Conservation (phyloP, 2,797 vertebrate species). For the Bovichtus diacanthus region DNA sequence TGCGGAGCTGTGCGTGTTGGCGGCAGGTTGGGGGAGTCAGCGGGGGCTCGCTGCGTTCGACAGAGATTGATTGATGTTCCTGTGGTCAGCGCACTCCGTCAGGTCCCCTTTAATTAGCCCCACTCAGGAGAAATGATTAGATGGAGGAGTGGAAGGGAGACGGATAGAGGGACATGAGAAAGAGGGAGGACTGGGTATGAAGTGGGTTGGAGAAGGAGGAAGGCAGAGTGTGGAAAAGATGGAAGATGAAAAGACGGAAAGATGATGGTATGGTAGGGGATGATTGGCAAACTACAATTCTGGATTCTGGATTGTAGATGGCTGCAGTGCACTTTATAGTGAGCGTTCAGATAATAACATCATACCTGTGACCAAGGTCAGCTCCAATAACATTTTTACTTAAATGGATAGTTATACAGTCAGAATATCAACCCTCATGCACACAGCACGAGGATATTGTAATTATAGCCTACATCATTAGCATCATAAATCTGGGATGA, state of each 20-base stretch:
- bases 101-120: constrained; percentile 85
- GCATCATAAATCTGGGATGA: constrained; percentile 23
- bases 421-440: constrained; percentile 24
- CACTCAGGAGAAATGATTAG: constrained; percentile 75
- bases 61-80: constrained; percentile 86
- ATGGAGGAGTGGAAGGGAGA: constrained; percentile 69
- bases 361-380: constrained; percentile 50
- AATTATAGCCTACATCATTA: constrained; percentile 23
- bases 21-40: constrained; percentile 76
- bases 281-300: constrained; percentile 56
- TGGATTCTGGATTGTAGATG: constrained; percentile 53
- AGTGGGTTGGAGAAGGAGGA: constrained; percentile 15
- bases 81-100: constrained; percentile 78
- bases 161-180: constrained; percentile 49
- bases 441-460: constrained; percentile 1
- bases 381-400: constrained; percentile 39
- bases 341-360: constrained; percentile 27
- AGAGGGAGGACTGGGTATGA: constrained; percentile 29
- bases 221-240: not conserved
- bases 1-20: constrained; percentile 67
- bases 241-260: not conserved
- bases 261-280: constrained; percentile 31
- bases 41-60: constrained; percentile 68
- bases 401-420: constrained; percentile 25
- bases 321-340: constrained; percentile 35